phyloP scores from a whole-genome alignment of 92 coral and sea anemone genomes.

The Porites rus region DNA sequence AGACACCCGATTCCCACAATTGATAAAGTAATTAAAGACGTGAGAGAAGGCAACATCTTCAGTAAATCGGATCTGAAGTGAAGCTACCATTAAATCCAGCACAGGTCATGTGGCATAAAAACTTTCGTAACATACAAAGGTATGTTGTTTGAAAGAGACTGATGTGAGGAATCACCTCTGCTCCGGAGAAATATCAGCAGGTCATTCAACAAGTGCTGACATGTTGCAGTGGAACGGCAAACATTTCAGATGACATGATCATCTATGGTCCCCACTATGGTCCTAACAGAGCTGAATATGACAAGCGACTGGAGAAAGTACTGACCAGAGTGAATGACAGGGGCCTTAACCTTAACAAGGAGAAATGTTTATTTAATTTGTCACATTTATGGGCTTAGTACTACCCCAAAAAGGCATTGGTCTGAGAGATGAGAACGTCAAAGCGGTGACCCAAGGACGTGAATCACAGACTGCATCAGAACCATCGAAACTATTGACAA shows the following conservation, averaged over 20 bases:
- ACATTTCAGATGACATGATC: conserved; percentile 65
- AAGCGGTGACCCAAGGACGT: conserved; percentile 54
- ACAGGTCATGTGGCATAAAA: conserved; percentile 30
- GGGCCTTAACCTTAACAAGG: conserved; percentile 60
- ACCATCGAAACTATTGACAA: conserved; percentile 47
- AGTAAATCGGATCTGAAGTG: conserved; percentile 52
- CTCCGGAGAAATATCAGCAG: conserved; percentile 39
- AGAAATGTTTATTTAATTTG: conserved; percentile 51
- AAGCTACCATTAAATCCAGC: conserved; percentile 52
- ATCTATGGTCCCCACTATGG: conserved; percentile 9
- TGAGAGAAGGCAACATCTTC: conserved; percentile 48
- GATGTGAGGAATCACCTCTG: conserved; percentile 51
- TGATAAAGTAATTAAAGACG: conserved; percentile 39
- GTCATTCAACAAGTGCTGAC: conserved; percentile 27
- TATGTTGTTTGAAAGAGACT: conserved; percentile 25
- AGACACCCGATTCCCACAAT: conserved; percentile 51
- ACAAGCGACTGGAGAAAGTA: conserved; percentile 35
- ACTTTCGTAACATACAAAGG: conserved; percentile 24
- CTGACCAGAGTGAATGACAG: conserved; percentile 27
- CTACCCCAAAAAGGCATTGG: conserved; percentile 53
- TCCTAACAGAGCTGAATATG: conserved; percentile 37
- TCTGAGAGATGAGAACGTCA: conserved; percentile 68
- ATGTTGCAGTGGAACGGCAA: conserved; percentile 21
- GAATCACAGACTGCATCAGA: conserved; percentile 54
- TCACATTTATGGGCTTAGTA: conserved; percentile 66